A percentile compares a stretch with the other conserved stretches of the same genome.
Conservation (phyloP, 1,140 invertebrate species). For the Spodoptera frugiperda region DNA sequence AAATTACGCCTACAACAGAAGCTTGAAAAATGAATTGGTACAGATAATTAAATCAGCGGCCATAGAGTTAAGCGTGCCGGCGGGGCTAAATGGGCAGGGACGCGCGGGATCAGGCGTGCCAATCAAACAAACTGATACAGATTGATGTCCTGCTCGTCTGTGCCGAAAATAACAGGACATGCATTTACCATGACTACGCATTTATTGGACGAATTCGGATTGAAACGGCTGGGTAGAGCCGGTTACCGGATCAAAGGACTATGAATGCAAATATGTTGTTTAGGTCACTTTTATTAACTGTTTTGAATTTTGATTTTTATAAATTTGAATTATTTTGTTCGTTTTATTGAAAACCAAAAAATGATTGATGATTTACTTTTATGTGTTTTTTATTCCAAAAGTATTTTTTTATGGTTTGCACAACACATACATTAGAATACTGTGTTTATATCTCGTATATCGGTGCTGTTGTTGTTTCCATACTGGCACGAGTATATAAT, state of each 20-base stretch:
- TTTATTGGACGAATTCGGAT: slow-evolving; percentile 34
- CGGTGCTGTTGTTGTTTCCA: background rate
- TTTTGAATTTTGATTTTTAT: too few relatives aligned
- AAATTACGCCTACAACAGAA: background rate
- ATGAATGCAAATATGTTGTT: slow-evolving; percentile 23
- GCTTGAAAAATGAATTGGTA: slow-evolving; percentile 42
- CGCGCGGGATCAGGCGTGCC: slow-evolving; percentile 45
- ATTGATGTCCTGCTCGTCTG: slow-evolving; percentile 41
- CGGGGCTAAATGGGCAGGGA: slow-evolving; percentile 38
- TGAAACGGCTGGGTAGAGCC: slow-evolving; percentile 1
- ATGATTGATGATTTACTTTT: too few relatives aligned
- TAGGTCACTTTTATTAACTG: background rate
- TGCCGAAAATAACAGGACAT: slow-evolving; percentile 37
- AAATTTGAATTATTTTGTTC: too few relatives aligned
- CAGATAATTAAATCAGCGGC: slow-evolving; percentile 44
- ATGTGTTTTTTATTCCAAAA: too few relatives aligned
- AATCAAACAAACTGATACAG: slow-evolving; percentile 51
- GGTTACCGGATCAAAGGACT: slow-evolving; percentile 32
- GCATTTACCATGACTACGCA: slow-evolving; percentile 43
- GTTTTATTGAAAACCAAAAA: too few relatives aligned
- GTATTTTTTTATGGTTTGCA: too few relatives aligned
- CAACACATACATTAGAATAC: too few relatives aligned
- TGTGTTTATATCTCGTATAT: too few relatives aligned
- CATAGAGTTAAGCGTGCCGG: slow-evolving; percentile 22
- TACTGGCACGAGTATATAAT: background rate